Evolutionary conservation across 2,888 invertebrate species (phyloP).

Genomic region (Ichneumoninae sp.): DNA sequence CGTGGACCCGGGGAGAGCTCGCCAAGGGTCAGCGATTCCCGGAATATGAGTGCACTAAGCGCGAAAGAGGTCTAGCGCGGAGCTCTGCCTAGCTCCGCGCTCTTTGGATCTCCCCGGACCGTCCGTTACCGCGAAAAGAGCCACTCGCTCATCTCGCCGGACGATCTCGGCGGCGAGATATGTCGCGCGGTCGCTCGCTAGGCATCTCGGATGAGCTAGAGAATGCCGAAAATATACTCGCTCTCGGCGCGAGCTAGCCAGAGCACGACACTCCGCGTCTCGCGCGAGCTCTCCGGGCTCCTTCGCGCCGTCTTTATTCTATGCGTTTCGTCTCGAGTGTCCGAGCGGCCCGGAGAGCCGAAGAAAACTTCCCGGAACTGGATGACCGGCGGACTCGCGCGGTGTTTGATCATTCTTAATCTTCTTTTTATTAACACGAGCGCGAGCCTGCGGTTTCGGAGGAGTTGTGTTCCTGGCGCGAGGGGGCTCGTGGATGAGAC

Average conservation of each 20-base stretch:
- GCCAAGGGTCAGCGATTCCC: conserved; percentile 51
- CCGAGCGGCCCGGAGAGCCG: background rate
- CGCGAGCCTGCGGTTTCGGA: conserved; percentile 16
- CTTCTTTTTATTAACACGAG: conserved; percentile 60
- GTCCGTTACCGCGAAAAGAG: conserved; percentile 56
- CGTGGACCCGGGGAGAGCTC: conserved; percentile 7
- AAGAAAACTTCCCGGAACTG: conserved; percentile 57
- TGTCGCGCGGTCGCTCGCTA: conserved; percentile 34
- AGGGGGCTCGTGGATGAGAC: background rate
- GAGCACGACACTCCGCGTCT: conserved; percentile 37
- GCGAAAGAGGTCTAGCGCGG: conserved; percentile 26
- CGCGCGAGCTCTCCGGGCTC: background rate
- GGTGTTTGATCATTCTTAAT: conserved; percentile 65
- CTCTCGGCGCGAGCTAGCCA: conserved; percentile 54
- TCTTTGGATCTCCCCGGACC: conserved; percentile 41
- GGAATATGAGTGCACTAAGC: conserved; percentile 38
- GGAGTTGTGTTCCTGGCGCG: conserved; percentile 40
- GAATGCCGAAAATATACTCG: conserved; percentile 58
- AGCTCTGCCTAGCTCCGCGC: background rate
- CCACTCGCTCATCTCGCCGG: conserved; percentile 43
- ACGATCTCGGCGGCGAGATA: conserved; percentile 55
- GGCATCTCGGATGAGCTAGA: conserved; percentile 55
- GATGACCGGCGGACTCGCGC: conserved; percentile 51
- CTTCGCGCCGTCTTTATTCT: conserved; percentile 8
- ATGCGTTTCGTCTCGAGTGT: conserved; percentile 9